Percentiles rank a stretch among this genome's conserved stretches.
These are phyloP conservation scores for Polymixis lichenea DNA, from an alignment of 2,888 invertebrate species.

Conservation along the genomic window DNA sequence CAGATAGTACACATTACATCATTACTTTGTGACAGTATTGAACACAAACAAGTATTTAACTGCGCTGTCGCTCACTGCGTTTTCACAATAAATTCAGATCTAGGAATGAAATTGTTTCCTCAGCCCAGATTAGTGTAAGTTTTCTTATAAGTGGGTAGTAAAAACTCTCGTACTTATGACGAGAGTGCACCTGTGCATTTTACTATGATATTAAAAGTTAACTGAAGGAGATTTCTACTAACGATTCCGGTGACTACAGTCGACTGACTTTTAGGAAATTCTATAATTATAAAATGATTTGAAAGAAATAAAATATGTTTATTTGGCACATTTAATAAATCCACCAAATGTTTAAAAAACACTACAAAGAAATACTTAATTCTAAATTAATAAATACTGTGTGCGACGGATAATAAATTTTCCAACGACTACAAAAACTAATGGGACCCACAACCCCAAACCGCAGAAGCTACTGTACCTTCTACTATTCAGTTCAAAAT, in stretches of 20 bases:
- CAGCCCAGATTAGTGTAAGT: neutral
- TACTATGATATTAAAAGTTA: slow-evolving; percentile 6
- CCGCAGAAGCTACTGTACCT: slow-evolving; percentile 5
- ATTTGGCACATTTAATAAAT: neutral
- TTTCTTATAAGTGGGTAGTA: neutral
- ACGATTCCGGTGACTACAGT: neutral
- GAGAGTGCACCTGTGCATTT: slow-evolving; percentile 12
- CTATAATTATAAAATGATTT: neutral
- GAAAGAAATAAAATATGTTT: neutral
- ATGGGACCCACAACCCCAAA: neutral
- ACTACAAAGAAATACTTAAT: neutral
- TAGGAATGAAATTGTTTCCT: neutral
- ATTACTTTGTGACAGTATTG: neutral
- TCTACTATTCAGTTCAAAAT: neutral
- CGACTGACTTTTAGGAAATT: neutral
- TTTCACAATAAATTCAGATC: neutral
- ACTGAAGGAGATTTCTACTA: slow-evolving; percentile 1
- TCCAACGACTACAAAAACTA: neutral
- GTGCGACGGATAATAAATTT: neutral
- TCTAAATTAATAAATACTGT: neutral
- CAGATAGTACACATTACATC: neutral
- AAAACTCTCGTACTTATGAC: neutral
- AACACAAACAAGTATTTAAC: neutral
- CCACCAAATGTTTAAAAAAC: too few relatives aligned
- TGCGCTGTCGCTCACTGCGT: too few relatives aligned